phyloP scores from a whole-genome alignment of 2,888 invertebrate genomes.

The Mechanitis mazaeus region DNA sequence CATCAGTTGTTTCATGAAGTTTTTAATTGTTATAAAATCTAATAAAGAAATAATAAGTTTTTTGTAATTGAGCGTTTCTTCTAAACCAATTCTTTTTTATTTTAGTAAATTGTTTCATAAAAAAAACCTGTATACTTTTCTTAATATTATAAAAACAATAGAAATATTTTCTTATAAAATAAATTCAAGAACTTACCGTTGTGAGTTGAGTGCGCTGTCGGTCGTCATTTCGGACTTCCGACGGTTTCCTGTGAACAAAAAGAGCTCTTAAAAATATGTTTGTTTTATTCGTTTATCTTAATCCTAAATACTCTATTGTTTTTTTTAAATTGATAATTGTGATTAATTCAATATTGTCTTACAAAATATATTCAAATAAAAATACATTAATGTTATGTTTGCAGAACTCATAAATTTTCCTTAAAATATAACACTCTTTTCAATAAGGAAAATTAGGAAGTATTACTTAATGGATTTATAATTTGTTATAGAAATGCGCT shows the following conservation, averaged over 20 bases:
- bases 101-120: too few relatives aligned
- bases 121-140: too few relatives aligned
- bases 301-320: not conserved
- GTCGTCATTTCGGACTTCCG: conserved; percentile 49
- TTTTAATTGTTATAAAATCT: too few relatives aligned
- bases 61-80: too few relatives aligned
- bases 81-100: too few relatives aligned
- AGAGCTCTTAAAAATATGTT: not conserved
- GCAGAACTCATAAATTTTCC: not conserved
- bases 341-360: too few relatives aligned
- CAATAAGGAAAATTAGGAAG: not conserved
- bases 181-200: conserved; percentile 27
- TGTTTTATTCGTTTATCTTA: not conserved
- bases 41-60: too few relatives aligned
- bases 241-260: conserved; percentile 44
- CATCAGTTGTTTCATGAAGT: too few relatives aligned
- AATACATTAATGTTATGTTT: too few relatives aligned
- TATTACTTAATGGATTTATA: not conserved
- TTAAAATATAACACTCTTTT: not conserved
- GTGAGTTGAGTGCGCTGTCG: conserved; percentile 65
- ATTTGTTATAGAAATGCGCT: not conserved
- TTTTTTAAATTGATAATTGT: not conserved
- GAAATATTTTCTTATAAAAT: too few relatives aligned
- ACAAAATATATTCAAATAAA: too few relatives aligned
- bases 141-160: too few relatives aligned